Evolutionary conservation across 2,888 invertebrate genomes (phyloP).

Genomic region (Sinotaia quadrata): DNA sequence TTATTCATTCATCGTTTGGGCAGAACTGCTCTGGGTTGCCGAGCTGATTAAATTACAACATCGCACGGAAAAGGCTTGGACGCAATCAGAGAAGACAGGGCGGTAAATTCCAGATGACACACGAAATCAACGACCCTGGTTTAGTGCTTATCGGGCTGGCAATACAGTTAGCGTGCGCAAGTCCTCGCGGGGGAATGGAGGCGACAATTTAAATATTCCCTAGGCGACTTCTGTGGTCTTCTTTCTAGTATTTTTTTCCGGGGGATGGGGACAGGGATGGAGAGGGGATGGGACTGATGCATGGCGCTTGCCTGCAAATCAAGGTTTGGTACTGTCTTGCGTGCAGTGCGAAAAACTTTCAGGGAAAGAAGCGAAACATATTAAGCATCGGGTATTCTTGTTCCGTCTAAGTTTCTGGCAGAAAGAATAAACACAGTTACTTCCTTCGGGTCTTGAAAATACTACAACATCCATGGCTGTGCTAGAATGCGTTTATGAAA

Average conservation of each 20-base stretch:
- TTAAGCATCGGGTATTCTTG: no score
- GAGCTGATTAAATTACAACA: constrained; percentile 20
- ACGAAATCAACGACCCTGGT: constrained; percentile 23
- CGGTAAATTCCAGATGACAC: constrained; percentile 29
- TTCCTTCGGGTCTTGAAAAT: no score
- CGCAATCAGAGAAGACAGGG: constrained; percentile 27
- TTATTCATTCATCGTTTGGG: background rate
- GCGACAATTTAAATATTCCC: constrained; percentile 28
- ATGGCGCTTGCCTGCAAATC: constrained; percentile 19
- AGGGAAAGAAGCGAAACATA: no score
- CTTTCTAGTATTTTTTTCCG: background rate
- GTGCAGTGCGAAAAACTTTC: no score
- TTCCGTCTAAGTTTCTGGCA: no score
- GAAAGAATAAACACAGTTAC: no score
- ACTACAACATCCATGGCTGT: no score
- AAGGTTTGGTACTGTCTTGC: constrained; percentile 12
- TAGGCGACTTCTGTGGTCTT: constrained; percentile 3
- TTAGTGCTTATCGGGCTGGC: constrained; percentile 22
- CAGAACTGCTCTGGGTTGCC: background rate
- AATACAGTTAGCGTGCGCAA: constrained; percentile 23
- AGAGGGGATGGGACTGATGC: constrained; percentile 1
- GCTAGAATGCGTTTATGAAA: no score
- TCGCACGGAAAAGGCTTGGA: constrained; percentile 20
- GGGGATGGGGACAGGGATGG: background rate
- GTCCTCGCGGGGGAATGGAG: background rate